A percentile compares a stretch with the other conserved stretches of the same genome.
Conservation (phyloP, 2,113 vertebrate genomes). For the Aptenodytes forsteri region DNA sequence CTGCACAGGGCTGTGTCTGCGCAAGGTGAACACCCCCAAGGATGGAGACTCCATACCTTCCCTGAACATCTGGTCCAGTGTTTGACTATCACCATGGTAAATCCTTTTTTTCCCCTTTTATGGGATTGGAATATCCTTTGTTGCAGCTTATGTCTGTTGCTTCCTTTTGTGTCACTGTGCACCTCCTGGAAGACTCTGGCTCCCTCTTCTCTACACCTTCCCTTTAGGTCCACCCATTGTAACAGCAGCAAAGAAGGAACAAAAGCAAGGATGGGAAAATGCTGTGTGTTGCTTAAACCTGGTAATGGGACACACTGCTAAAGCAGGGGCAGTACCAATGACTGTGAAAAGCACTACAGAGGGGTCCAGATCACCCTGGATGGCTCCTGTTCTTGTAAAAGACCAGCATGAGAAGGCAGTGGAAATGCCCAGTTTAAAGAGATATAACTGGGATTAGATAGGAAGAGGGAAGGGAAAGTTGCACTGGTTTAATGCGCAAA, state of each 20-base stretch:
- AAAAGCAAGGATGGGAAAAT: background rate
- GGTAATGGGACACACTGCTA: background rate
- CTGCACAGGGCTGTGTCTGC: background rate
- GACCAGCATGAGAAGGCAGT: background rate
- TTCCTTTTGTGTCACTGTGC: background rate
- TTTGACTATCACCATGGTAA: background rate
- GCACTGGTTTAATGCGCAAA: accelerated
- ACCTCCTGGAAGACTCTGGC: background rate
- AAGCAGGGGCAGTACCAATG: background rate
- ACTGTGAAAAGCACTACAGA: background rate
- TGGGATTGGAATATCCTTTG: background rate
- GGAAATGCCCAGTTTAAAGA: background rate
- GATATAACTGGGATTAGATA: background rate
- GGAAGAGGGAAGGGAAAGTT: background rate
- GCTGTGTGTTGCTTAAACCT: background rate
- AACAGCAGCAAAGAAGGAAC: background rate
- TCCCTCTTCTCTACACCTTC: background rate
- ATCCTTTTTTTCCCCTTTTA: background rate
- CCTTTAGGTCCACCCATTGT: background rate
- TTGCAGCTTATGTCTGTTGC: background rate
- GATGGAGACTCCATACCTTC: background rate
- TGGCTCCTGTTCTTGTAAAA: background rate
- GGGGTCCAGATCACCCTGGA: background rate
- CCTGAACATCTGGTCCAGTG: background rate
- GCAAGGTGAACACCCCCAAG: background rate